Conservation (phyloP, 2,888 invertebrate species). For the Pteria penguin region DNA sequence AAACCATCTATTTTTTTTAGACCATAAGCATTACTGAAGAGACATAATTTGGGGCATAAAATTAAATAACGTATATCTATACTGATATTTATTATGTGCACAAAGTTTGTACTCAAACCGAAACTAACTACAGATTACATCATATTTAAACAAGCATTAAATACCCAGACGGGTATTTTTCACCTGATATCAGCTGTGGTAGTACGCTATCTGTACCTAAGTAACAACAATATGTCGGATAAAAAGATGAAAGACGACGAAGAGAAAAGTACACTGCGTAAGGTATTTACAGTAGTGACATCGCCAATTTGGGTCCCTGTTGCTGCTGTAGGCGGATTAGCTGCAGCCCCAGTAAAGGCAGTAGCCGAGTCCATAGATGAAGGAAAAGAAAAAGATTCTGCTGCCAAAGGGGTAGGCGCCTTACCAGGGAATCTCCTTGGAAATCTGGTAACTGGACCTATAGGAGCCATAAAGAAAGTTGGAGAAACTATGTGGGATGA, state of each 20-base stretch:
- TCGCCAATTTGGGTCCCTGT: constrained; percentile 46
- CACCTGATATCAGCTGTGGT: too few relatives aligned
- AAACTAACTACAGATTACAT: too few relatives aligned
- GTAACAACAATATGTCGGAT: background rate
- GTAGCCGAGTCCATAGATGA: constrained; percentile 26
- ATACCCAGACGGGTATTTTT: too few relatives aligned
- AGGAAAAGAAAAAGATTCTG: constrained; percentile 15
- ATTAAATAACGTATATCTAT: too few relatives aligned
- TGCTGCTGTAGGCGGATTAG: constrained; percentile 35
- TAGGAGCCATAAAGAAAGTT: constrained; percentile 33
- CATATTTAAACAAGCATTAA: too few relatives aligned
- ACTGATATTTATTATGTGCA: too few relatives aligned
- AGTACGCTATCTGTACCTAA: too few relatives aligned
- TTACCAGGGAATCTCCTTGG: constrained; percentile 20
- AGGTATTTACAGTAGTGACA: constrained; percentile 31
- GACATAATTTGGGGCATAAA: too few relatives aligned
- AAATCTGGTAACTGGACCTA: constrained; percentile 20
- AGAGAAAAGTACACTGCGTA: constrained; percentile 23
- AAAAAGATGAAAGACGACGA: constrained; percentile 11
- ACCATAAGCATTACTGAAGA: too few relatives aligned
- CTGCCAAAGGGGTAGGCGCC: constrained; percentile 21
- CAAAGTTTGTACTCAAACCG: too few relatives aligned
- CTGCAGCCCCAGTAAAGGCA: constrained; percentile 32
- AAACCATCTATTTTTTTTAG: too few relatives aligned
- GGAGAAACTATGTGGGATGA: constrained; percentile 33